phyloP scores from a whole-genome alignment of 2,797 vertebrate species.

The Borostomias antarcticus region DNA sequence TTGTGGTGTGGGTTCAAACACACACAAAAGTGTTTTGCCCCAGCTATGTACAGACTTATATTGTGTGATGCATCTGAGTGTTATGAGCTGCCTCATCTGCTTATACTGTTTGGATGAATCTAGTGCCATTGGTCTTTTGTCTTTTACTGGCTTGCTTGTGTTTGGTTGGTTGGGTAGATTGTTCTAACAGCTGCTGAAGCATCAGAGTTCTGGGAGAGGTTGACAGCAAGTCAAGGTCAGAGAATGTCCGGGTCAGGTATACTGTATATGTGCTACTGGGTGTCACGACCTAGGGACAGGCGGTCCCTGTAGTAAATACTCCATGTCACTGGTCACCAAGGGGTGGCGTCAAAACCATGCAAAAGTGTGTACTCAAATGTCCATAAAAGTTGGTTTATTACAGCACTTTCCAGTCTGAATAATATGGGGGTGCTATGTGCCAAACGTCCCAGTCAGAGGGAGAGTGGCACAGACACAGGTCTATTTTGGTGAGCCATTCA shows the following conservation, averaged over 20 bases:
- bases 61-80: not conserved
- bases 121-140: too few relatives aligned
- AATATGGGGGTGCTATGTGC: slow-evolving; percentile 46
- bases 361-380: slow-evolving; percentile 21
- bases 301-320: not conserved
- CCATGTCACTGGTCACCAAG: slow-evolving; percentile 36
- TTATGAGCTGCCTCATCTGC: not conserved
- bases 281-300: slow-evolving; percentile 22
- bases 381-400: slow-evolving; percentile 61
- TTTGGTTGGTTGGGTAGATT: not conserved
- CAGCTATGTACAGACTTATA: not conserved
- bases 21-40: not conserved
- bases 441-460: slow-evolving; percentile 54
- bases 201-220: not conserved
- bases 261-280: slow-evolving; percentile 6
- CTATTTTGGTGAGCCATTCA: slow-evolving; percentile 71
- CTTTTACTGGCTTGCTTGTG: not conserved
- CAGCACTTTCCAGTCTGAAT: slow-evolving; percentile 48
- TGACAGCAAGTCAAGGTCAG: not conserved
- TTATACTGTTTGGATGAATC: not conserved
- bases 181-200: not conserved
- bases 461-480: slow-evolving; percentile 29
- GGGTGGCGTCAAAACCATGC: slow-evolving; percentile 46
- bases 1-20: not conserved
- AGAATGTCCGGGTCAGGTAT: not conserved